phyloP scores from a whole-genome alignment of 2,888 invertebrate species.

The Xestia sexstrigata region DNA sequence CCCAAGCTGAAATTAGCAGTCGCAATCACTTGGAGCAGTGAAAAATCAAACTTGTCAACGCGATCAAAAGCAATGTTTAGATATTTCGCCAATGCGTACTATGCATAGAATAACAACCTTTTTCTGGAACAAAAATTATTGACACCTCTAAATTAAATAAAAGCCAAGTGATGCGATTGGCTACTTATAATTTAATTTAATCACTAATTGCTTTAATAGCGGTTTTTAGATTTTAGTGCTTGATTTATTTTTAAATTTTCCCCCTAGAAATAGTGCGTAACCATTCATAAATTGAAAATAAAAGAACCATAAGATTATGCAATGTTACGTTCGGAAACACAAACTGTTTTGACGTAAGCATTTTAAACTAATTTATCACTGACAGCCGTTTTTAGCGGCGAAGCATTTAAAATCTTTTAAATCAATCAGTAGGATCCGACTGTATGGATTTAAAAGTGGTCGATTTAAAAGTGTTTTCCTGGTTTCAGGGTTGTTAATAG shows the following conservation, averaged over 20 bases:
- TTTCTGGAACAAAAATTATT: no score
- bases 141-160: no score
- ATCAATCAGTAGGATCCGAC: slow-evolving; percentile 6
- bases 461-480: neutral
- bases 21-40: no score
- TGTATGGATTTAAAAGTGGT: neutral
- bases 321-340: neutral
- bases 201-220: no score
- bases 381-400: neutral
- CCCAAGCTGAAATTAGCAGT: no score
- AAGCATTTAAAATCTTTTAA: slow-evolving; percentile 19
- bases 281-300: neutral
- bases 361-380: slow-evolving; percentile 18
- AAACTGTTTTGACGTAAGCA: slow-evolving; percentile 3
- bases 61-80: no score
- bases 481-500: neutral
- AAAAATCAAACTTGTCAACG: no score
- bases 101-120: no score
- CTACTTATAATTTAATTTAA: no score
- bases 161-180: no score
- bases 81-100: no score
- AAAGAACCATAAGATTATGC: neutral
- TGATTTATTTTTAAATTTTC: no score
- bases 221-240: neutral
- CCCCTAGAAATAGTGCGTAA: neutral